These are phyloP conservation scores for Uropsilus gracilis DNA, from an alignment of 2,113 vertebrate species.

Conservation along the genomic window DNA sequence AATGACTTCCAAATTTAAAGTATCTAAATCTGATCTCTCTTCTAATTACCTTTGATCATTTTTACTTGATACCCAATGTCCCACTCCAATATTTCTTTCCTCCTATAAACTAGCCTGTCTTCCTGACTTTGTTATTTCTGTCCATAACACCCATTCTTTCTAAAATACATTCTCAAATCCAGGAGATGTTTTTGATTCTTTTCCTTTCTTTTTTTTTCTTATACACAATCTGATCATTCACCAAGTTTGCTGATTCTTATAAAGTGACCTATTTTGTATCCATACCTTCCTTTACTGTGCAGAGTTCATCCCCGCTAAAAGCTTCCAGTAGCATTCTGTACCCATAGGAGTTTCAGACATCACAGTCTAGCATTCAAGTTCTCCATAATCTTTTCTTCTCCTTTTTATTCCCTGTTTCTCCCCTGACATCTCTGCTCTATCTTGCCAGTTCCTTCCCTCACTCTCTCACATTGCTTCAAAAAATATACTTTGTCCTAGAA, in stretches of 20 bases:
- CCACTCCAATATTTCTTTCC: neutral
- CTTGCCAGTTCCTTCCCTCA: neutral
- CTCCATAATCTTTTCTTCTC: neutral
- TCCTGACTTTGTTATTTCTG: neutral
- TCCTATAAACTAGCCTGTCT: neutral
- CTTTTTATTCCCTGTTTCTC: neutral
- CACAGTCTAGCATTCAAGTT: neutral
- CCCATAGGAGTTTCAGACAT: neutral
- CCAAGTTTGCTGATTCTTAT: neutral
- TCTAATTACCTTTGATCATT: neutral
- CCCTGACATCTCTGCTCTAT: neutral
- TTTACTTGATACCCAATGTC: neutral
- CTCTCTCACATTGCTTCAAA: neutral
- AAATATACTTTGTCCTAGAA: neutral
- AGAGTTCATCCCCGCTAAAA: neutral
- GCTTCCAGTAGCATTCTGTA: neutral
- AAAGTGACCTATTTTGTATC: neutral
- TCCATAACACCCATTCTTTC: neutral
- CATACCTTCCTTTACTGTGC: neutral
- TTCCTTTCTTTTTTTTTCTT: neutral
- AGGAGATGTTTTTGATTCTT: neutral
- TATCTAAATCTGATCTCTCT: conserved; percentile 14
- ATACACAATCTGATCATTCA: neutral
- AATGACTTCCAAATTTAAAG: neutral
- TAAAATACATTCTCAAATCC: neutral